These are phyloP conservation scores for Pampusana beccarii DNA, from an alignment of 2,113 vertebrate genomes.

Conservation along the genomic window DNA sequence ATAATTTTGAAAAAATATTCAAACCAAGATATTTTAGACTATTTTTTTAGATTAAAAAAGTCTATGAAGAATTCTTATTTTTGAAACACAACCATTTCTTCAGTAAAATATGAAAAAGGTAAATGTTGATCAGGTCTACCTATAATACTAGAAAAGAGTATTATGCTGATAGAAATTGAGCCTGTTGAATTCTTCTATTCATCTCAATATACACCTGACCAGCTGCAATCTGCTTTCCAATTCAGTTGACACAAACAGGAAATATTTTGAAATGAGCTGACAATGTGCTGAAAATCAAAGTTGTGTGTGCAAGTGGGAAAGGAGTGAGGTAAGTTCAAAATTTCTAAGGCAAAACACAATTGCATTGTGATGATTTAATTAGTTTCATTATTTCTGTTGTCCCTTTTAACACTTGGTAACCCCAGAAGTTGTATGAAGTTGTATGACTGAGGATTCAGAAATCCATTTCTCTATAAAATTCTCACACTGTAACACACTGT, in stretches of 20 bases:
- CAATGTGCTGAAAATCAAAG: background rate
- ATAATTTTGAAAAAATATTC: no score
- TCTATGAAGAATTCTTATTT: background rate
- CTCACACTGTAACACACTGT: background rate
- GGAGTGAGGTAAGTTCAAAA: background rate
- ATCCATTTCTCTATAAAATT: background rate
- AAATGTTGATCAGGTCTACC: background rate
- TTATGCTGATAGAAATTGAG: background rate
- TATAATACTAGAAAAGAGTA: background rate
- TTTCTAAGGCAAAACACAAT: background rate
- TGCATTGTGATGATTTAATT: background rate
- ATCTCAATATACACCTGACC: background rate
- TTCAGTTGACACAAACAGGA: background rate
- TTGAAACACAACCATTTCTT: background rate
- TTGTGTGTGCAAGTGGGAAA: background rate
- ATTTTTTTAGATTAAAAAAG: background rate
- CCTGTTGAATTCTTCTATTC: background rate
- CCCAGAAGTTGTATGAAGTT: background rate
- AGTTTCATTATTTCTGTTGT: background rate
- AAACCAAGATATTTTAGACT: no score
- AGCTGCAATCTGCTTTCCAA: background rate
- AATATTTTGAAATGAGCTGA: background rate
- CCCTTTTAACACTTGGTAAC: background rate
- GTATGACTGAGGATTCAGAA: background rate
- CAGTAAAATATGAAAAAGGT: background rate